Evolutionary conservation across 2,797 vertebrate species (phyloP).

Genomic region (Serranus cabrilla): DNA sequence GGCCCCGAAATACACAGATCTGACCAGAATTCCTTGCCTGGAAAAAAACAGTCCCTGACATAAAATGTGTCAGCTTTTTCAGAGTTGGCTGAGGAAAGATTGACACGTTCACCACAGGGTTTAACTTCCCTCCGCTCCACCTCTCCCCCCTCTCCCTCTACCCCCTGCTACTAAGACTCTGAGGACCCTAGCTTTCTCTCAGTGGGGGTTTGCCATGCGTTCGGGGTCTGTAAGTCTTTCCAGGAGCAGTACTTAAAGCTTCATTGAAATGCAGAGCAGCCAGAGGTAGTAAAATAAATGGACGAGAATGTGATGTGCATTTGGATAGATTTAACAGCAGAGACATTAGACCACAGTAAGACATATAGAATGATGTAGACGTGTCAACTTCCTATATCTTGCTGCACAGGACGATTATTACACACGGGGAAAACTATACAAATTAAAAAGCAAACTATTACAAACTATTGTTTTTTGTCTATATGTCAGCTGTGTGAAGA

Average conservation of each 20-base stretch:
- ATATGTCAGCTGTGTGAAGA: not conserved
- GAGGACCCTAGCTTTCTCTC: slow-evolving; percentile 38
- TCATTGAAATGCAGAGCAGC: slow-evolving; percentile 34
- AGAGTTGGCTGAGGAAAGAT: slow-evolving; percentile 52
- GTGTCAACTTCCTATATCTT: not conserved
- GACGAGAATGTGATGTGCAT: slow-evolving; percentile 15
- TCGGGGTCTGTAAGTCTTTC: slow-evolving; percentile 44
- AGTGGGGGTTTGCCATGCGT: slow-evolving; percentile 38
- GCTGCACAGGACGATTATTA: not conserved
- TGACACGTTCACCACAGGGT: slow-evolving; percentile 58
- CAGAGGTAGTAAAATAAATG: slow-evolving; percentile 35
- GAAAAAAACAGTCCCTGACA: slow-evolving; percentile 35
- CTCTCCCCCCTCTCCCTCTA: slow-evolving; percentile 22
- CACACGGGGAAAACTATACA: not conserved
- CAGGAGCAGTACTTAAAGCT: slow-evolving; percentile 30
- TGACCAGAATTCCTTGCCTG: slow-evolving; percentile 59
- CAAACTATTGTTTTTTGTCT: not conserved
- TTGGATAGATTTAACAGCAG: slow-evolving; percentile 17
- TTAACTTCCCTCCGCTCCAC: slow-evolving; percentile 41
- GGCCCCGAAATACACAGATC: slow-evolving; percentile 58
- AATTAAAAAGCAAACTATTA: not conserved
- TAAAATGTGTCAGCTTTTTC: slow-evolving; percentile 57
- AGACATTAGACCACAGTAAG: slow-evolving; percentile 1
- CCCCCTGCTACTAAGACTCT: slow-evolving; percentile 52
- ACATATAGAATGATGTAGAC: not conserved